phyloP scores from a whole-genome alignment of 1,140 invertebrate species.

The Drosophila pseudoobscura region DNA sequence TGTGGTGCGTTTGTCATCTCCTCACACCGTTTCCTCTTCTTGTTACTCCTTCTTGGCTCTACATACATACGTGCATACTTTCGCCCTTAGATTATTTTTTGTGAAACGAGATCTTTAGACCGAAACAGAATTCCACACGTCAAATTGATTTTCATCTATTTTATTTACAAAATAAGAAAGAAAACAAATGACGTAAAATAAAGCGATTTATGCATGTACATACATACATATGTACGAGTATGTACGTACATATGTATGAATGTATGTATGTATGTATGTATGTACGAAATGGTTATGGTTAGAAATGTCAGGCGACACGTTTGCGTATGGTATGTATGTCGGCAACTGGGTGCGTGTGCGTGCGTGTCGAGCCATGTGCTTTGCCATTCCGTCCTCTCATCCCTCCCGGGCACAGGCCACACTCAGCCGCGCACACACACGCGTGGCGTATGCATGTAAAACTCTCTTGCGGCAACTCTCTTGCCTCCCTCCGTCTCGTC shows the following conservation, averaged over 20 bases:
- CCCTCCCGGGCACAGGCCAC: too few relatives aligned
- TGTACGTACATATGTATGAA: not conserved
- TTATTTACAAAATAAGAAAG: conserved; percentile 60
- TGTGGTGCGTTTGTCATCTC: not conserved
- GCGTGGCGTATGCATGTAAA: conserved; percentile 15
- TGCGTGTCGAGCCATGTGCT: conserved; percentile 1
- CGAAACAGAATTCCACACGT: conserved; percentile 76
- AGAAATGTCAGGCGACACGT: conserved; percentile 5
- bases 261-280: too few relatives aligned
- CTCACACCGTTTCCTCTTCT: conserved; percentile 9
- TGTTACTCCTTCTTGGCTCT: conserved; percentile 16
- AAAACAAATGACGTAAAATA: conserved; percentile 39
- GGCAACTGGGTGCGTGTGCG: not conserved
- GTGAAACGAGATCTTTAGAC: conserved; percentile 76
- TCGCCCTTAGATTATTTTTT: conserved; percentile 43
- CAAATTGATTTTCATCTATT: conserved; percentile 81
- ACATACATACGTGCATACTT: conserved; percentile 8
- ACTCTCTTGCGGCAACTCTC: not conserved
- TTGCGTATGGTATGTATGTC: not conserved
- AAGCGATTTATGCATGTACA: conserved; percentile 53
- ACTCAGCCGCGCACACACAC: conserved; percentile 1
- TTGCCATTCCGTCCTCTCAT: not conserved
- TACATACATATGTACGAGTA: conserved; percentile 10
- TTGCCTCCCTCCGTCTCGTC: not conserved
- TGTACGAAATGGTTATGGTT: not conserved